Percentiles rank a stretch among this genome's conserved stretches.
phyloP scores from a whole-genome alignment of 2,797 vertebrate genomes.

The Lindbergichthys nudifrons region DNA sequence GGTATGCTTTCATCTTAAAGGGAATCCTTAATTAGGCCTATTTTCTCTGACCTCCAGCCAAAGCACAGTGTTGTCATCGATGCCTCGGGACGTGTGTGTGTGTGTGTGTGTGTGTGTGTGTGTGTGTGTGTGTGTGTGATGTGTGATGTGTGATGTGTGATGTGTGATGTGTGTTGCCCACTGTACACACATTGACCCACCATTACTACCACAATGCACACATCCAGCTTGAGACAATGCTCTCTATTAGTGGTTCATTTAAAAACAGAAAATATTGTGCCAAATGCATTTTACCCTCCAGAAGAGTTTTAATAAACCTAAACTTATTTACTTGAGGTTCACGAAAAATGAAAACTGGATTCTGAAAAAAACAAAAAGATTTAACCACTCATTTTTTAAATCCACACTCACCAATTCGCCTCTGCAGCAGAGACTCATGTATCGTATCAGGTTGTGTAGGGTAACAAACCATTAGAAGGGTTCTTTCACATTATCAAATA shows the following conservation, averaged over 20 bases:
- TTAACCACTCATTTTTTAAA: constrained; percentile 7
- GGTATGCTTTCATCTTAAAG: no score
- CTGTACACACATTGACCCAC: background rate
- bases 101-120: background rate
- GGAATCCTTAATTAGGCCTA: no score
- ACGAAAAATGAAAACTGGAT: background rate
- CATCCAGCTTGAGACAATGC: background rate
- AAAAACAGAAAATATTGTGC: background rate
- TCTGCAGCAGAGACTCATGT: constrained; percentile 14
- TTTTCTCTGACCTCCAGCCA: no score
- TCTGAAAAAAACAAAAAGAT: background rate
- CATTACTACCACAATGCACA: background rate
- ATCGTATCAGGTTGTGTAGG: background rate
- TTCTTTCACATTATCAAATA: constrained; percentile 61
- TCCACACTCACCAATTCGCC: constrained; percentile 31
- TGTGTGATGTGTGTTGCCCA: background rate
- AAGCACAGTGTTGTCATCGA: no score
- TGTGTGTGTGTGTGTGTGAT: no score
- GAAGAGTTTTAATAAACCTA: background rate
- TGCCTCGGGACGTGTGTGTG: no score
- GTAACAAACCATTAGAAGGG: constrained; percentile 37
- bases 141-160: no score
- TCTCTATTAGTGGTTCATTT: background rate
- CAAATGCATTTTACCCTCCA: background rate
- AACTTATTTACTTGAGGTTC: background rate